Base-by-base conservation (phyloP, 1,140 invertebrate genomes). In the Camponotus floridanus region DNA sequence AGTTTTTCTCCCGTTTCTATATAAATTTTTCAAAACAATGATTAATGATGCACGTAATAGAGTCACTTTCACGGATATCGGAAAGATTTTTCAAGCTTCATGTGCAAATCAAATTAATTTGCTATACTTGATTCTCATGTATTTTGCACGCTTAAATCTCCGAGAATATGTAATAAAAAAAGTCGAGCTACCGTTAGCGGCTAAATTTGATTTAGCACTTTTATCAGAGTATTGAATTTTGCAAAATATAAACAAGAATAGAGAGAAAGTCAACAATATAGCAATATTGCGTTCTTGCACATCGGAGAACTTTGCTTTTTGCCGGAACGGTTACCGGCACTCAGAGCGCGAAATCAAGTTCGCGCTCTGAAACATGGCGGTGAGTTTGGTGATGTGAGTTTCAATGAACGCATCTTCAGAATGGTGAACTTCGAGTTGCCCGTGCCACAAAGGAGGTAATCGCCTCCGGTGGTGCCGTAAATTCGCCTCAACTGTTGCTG, bases 401-500 rank as follows among this genome's bases (percentile, higher is more conserved):
- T 86, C 74, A 86, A 67, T 78, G 74, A 86, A 86, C 84, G 74
- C 73, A 61, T 88, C 84, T 88, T 87, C 57, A 92, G 87, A 21
- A 87, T 59, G 92, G 92, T 11, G 57, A 90, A 70, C 55, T 88
- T 76, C 55, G 86, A 88, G 79, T 74, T 3, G 92, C 92, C 5
- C 91, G 93, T 5, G 94, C 94, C 0, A 81, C 90, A 5, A 93
- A 93, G 33, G 96, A 96, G 91, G 92, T 96, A 11, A 93, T 96
- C 36, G 86, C 94, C 31, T 96, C 96, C 2, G 96, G 95, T 5
- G 97, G 97, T 6, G 95, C 96, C 0, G 92, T 97, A 13, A 96
- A 96, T 89, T 96, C 96, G 0, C 97, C 97, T 0, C 96, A 97
- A 92, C 91, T 98, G 7, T 94, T 98, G 1, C 93, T 97, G 73